Evolutionary conservation across 2,888 invertebrate species (phyloP), one percentile per base, ranked within the genome.

Genomic region (Epinotia nisella): DNA sequence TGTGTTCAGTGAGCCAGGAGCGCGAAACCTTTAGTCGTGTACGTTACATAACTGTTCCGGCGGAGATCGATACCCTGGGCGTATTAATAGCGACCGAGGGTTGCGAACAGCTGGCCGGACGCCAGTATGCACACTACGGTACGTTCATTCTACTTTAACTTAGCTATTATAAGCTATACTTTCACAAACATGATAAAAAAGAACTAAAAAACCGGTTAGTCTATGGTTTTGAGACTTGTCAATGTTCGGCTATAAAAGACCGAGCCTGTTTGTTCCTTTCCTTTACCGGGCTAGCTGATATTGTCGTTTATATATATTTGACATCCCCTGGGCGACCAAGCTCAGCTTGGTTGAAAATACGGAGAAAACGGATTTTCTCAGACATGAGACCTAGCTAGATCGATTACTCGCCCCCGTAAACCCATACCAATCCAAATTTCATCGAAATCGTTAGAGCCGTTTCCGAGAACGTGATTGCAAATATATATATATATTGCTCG

Each of bases 81-180:
- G 90, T 92, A 92, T 91, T 91, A 90, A 93, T 92, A 93, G 90
- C 88, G 83, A 80, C 83, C 87, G 81, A 85, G 83, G 85, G 83
- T 89, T 87, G 88, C 85, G 85, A 92, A 90, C 92, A 93, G 92
- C 93, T 93, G 93, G 92, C 92, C 81, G 80, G 69, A 73, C 76
- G 91, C 88, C 90, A 89, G 87, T 81, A 91, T 93, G 93, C 92
- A 92, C 87, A 87, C 93, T 82, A 83, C 89, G 91, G 92, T 93
- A 81, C 90, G 91, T 65, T 4, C 15, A 39, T 39, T 65, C 35
- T 61, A 61, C 21, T 24, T n/a, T 39, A 39, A 39, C 58, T 60
- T 19, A 60, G 35, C 29, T 29, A 35, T 35, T 35, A 49, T 7
- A 49, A 15, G 4, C 49, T 5, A 49, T 49, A n/a, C 1, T 45